Conservation (phyloP, 2,888 invertebrate genomes). For the Dilophus febrilis region DNA sequence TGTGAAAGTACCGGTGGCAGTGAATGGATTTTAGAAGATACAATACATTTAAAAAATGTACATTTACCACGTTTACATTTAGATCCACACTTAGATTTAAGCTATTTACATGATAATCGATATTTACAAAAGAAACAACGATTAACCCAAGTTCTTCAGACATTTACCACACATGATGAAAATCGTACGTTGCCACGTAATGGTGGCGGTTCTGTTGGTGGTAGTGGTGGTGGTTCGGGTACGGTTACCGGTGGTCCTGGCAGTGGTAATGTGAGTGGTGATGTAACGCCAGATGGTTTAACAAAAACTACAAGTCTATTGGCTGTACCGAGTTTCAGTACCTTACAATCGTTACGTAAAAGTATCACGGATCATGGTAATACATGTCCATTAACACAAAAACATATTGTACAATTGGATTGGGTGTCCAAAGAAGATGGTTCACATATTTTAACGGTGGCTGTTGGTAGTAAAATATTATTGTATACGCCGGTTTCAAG, state of each 20-base stretch:
- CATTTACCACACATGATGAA: constrained; percentile 66
- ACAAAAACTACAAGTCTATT: constrained; percentile 34
- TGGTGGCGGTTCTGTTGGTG: too few species aligned
- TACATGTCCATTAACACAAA: constrained; percentile 77
- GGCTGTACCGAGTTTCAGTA: constrained; percentile 82
- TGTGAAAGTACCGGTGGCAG: constrained; percentile 96
- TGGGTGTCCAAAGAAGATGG: constrained; percentile 99
- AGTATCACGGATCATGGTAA: constrained; percentile 85
- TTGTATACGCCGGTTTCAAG: constrained; percentile 87
- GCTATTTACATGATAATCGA: constrained; percentile 62
- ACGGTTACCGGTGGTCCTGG: constrained; percentile 3
- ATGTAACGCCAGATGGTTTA: constrained; percentile 26
- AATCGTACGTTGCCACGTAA: constrained; percentile 37
- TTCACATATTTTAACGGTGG: constrained; percentile 91
- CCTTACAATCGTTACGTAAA: constrained; percentile 68
- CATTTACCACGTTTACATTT: constrained; percentile 67
- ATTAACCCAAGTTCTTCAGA: constrained; percentile 55
- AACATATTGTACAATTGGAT: constrained; percentile 87
- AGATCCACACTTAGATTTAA: constrained; percentile 66
- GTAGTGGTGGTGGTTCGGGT: neutral
- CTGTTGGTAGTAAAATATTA: constrained; percentile 82
- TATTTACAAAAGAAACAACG: constrained; percentile 69
- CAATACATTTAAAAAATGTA: constrained; percentile 84
- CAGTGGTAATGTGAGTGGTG: constrained; percentile 7
- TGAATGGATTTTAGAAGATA: constrained; percentile 89